A percentile compares a stretch with the other conserved stretches of the same genome.
Conservation (phyloP, 2,888 invertebrate genomes). For the Chrysolina haemoptera region DNA sequence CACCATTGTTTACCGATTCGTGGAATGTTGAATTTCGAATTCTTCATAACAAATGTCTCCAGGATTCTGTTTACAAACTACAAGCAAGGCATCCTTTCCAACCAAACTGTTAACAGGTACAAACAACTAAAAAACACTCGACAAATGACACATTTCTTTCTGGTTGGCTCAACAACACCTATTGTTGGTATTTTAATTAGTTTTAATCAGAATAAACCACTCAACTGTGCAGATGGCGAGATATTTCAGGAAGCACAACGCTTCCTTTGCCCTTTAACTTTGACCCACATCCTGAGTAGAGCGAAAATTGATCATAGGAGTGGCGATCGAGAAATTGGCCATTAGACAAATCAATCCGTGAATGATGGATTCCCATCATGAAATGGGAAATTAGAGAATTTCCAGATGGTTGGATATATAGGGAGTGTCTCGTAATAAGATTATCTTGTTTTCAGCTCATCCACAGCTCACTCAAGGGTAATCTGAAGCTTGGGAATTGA, state of each 20-base stretch:
- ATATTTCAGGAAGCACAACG: constrained; percentile 17
- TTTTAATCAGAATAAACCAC: constrained; percentile 1
- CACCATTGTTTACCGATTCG: too few species aligned
- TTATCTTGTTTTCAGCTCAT: background rate
- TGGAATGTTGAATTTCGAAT: too few species aligned
- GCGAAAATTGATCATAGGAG: constrained; percentile 24
- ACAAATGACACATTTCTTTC: background rate
- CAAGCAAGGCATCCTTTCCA: too few species aligned
- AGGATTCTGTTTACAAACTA: too few species aligned
- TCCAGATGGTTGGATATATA: background rate
- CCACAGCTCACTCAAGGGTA: background rate
- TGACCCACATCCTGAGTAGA: constrained; percentile 21
- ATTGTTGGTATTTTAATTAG: background rate
- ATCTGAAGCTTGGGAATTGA: background rate
- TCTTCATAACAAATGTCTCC: too few species aligned
- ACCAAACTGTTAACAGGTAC: too few species aligned
- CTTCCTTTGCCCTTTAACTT: constrained; percentile 24
- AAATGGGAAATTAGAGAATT: constrained; percentile 9
- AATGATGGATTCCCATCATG: constrained; percentile 24
- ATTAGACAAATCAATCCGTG: constrained; percentile 29
- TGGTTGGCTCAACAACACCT: background rate
- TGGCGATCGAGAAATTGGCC: constrained; percentile 27
- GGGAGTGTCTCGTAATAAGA: background rate
- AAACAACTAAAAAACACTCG: too few species aligned
- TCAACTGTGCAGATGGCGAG: background rate